Conservation (phyloP, 1,140 invertebrate genomes). For the Gryllus bimaculatus region DNA sequence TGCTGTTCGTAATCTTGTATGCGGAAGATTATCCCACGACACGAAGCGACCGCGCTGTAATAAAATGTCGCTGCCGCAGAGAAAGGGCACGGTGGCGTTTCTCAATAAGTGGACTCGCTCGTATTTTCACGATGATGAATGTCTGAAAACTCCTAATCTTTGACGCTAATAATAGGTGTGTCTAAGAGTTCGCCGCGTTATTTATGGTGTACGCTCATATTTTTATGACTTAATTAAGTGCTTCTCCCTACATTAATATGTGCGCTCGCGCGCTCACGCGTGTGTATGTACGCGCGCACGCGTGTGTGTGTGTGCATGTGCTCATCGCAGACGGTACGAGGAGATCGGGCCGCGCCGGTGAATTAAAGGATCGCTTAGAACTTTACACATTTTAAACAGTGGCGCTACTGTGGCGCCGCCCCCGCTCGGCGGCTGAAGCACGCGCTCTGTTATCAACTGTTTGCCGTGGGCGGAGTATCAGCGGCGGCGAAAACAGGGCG, state of each 20-base stretch:
- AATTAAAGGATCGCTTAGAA: neutral
- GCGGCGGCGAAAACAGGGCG: too few species aligned
- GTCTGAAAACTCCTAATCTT: neutral
- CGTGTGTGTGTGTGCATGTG: too few species aligned
- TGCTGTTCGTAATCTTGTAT: too few species aligned
- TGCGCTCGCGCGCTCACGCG: too few species aligned
- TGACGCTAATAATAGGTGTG: neutral
- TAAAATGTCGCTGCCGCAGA: too few species aligned
- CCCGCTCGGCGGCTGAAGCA: too few species aligned
- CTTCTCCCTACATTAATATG: neutral
- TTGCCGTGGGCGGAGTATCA: too few species aligned
- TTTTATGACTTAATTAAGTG: constrained; percentile 6
- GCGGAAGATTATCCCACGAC: too few species aligned
- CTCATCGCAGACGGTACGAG: neutral
- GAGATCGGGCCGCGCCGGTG: neutral
- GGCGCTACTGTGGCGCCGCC: neutral
- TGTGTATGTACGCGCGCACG: too few species aligned
- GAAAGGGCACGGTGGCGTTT: neutral
- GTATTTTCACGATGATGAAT: neutral
- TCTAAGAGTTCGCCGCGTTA: neutral
- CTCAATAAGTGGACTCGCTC: neutral
- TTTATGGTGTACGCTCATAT: neutral
- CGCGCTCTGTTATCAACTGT: too few species aligned
- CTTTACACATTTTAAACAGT: neutral
- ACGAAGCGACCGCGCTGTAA: too few species aligned